Percentiles rank a stretch among this genome's conserved stretches.
Conservation (phyloP, 2,888 invertebrate species). For the Holacanthella duospinosa region DNA sequence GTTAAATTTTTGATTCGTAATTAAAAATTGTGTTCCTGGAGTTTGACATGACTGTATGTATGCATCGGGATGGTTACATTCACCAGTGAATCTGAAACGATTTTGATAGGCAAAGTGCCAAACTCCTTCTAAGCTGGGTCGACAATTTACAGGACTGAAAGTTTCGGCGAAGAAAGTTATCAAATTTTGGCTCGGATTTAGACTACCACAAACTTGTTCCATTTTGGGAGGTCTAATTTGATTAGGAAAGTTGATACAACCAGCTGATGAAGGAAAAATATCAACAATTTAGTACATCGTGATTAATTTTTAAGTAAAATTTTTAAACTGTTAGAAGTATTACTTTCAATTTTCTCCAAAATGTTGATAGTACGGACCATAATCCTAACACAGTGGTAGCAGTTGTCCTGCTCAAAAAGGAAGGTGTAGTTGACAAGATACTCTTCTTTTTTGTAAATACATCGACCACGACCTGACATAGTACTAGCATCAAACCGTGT, state of each 20-base stretch:
- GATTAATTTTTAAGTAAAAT: background rate
- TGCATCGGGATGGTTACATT: constrained; percentile 62
- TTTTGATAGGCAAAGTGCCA: constrained; percentile 92
- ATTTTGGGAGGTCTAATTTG: constrained; percentile 55
- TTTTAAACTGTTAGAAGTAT: too few species aligned
- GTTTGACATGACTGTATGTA: constrained; percentile 86
- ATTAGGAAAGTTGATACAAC: constrained; percentile 58
- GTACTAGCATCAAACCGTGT: constrained; percentile 70
- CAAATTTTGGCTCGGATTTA: constrained; percentile 67
- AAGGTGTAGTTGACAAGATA: constrained; percentile 73
- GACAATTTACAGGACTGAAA: constrained; percentile 77
- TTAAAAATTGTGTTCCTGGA: constrained; percentile 87
- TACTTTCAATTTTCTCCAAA: constrained; percentile 76
- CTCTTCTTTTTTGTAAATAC: constrained; percentile 61
- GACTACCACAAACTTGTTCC: constrained; percentile 61
- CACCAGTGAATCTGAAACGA: constrained; percentile 78
- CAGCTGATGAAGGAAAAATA: constrained; percentile 46
- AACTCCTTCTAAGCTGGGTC: constrained; percentile 87
- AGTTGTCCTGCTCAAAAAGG: constrained; percentile 57
- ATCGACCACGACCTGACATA: constrained; percentile 62
- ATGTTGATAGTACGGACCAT: constrained; percentile 78
- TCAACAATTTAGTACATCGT: too few species aligned
- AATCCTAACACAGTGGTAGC: constrained; percentile 75
- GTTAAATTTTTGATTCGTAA: constrained; percentile 92
- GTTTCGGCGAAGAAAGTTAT: constrained; percentile 81